These are phyloP conservation scores for Heliconius eleuchia DNA, from an alignment of 1,140 invertebrate species.

Conservation along the genomic window DNA sequence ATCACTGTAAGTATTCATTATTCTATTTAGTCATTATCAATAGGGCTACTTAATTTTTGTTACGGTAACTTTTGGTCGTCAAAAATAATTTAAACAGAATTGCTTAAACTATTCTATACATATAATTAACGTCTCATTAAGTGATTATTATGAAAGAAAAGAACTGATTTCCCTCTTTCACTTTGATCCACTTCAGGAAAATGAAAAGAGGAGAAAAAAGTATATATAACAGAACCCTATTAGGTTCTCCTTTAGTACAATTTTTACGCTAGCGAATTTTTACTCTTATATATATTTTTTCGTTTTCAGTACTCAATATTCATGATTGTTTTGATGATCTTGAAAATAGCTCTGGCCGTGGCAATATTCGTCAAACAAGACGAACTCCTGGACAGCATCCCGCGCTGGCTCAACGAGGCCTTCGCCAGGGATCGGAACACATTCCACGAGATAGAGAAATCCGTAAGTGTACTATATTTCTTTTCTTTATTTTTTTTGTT, in stretches of 20 bases:
- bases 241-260: too few species aligned
- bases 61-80: too few species aligned
- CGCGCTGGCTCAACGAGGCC: constrained; percentile 49
- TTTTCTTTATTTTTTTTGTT: not conserved
- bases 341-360: constrained; percentile 58
- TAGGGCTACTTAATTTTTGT: too few species aligned
- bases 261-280: too few species aligned
- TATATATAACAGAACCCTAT: too few species aligned
- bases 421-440: constrained; percentile 48
- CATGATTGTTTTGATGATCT: constrained; percentile 68
- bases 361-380: constrained; percentile 66
- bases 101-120: too few species aligned
- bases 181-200: too few species aligned
- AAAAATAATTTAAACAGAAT: too few species aligned
- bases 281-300: not conserved
- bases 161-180: too few species aligned
- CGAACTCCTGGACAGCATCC: constrained; percentile 44
- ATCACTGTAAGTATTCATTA: constrained; percentile 84
- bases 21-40: not conserved
- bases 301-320: constrained; percentile 63
- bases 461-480: constrained; percentile 46
- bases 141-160: too few species aligned
- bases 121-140: too few species aligned
- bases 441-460: constrained; percentile 60
- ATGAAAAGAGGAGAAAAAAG: too few species aligned